Conservation (phyloP, 2,113 vertebrate genomes). For the Peromyscus leucopus region DNA sequence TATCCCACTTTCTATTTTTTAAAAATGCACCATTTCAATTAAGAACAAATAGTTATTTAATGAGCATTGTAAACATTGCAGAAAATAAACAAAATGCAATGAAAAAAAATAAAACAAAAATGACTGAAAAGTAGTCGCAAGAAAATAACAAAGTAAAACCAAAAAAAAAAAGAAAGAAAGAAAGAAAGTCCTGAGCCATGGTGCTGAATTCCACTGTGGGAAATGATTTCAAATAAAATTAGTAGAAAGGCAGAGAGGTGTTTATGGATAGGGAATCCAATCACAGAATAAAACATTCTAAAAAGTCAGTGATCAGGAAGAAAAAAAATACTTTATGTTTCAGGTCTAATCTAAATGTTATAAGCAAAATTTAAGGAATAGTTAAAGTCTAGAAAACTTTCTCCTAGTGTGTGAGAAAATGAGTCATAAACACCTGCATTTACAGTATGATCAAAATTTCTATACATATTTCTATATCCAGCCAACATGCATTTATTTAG, state of each 20-base stretch:
- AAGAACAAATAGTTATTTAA: neutral
- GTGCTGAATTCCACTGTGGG: neutral
- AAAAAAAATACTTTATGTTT: constrained; percentile 40
- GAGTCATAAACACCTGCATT: neutral
- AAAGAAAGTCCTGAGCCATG: neutral
- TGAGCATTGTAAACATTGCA: neutral
- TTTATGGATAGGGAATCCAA: neutral
- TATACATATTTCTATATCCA: neutral
- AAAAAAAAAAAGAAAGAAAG: neutral
- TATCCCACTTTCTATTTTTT: neutral
- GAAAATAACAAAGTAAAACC: neutral
- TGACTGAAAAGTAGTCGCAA: neutral
- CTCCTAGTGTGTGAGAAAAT: neutral
- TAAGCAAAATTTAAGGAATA: constrained; percentile 20
- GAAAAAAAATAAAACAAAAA: neutral
- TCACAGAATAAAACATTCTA: neutral
- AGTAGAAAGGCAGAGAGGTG: constrained; percentile 7
- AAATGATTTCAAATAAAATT: constrained; percentile 44
- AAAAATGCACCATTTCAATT: neutral
- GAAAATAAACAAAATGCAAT: neutral
- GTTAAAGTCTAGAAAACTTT: neutral
- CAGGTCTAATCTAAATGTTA: neutral
- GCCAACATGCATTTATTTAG: constrained; percentile 7
- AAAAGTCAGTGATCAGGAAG: neutral
- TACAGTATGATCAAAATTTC: neutral